A percentile compares a stretch with the other conserved stretches of the same genome.
These are phyloP conservation scores for Oceanites oceanicus DNA, from an alignment of 2,113 vertebrate species.

Conservation along the genomic window DNA sequence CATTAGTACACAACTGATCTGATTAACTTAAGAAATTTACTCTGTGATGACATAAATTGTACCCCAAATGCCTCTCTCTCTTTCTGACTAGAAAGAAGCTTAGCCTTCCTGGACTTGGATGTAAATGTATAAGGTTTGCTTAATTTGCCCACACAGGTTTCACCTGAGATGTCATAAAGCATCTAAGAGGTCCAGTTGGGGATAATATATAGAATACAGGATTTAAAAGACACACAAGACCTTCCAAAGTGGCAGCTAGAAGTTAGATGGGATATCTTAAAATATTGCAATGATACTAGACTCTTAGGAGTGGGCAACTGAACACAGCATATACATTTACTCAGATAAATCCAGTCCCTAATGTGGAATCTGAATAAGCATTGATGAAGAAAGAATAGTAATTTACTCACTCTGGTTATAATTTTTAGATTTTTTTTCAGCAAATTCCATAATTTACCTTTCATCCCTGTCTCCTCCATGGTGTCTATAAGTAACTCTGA, in stretches of 20 bases:
- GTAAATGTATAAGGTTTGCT: accelerated
- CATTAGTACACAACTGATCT: not conserved
- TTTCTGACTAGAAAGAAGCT: not conserved
- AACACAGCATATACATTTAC: not conserved
- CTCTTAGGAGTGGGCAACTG: accelerated
- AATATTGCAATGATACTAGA: accelerated
- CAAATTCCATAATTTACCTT: not conserved
- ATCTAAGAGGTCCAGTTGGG: not conserved
- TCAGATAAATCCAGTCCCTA: not conserved
- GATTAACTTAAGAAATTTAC: not conserved
- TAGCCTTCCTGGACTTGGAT: not conserved
- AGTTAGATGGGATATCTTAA: not conserved
- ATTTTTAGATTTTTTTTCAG: not conserved
- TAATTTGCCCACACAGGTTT: not conserved
- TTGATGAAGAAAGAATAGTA: not conserved
- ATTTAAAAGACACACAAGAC: not conserved
- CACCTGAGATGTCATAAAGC: not conserved
- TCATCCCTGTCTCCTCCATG: not conserved
- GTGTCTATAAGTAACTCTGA: not conserved
- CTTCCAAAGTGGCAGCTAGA: not conserved
- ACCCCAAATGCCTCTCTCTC: accelerated
- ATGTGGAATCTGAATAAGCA: not conserved
- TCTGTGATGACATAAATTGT: not conserved
- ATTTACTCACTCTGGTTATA: not conserved
- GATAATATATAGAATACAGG: not conserved